Percentiles rank a stretch among this genome's conserved stretches.
Conservation (phyloP, 2,113 vertebrate species). For the Syrmaticus mikado region DNA sequence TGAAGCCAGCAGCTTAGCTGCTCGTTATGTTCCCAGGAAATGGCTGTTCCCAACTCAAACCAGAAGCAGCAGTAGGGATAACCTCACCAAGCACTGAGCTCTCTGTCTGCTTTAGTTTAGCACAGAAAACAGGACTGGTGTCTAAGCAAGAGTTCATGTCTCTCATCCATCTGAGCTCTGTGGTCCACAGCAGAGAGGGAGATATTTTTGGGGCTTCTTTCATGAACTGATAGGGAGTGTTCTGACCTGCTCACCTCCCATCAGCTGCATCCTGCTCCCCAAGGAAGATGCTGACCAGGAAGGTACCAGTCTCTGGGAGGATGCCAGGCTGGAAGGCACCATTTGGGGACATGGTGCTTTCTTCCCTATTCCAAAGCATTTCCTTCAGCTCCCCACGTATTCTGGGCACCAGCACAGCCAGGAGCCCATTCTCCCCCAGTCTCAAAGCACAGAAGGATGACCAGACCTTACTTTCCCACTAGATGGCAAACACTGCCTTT, state of each 20-base stretch:
- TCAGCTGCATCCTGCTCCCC: background rate
- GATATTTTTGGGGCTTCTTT: accelerated
- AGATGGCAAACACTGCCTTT: slow-evolving; percentile 60
- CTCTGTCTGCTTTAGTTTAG: background rate
- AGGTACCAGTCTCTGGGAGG: accelerated
- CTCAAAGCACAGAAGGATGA: background rate
- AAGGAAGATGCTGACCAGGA: background rate
- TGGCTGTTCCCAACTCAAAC: background rate
- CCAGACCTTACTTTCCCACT: slow-evolving; percentile 16
- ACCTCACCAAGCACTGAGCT: background rate
- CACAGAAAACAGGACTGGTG: background rate
- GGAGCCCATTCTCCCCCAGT: background rate
- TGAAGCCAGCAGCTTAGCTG: background rate
- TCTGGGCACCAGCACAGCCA: background rate
- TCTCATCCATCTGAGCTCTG: background rate
- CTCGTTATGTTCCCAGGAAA: background rate
- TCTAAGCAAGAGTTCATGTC: background rate
- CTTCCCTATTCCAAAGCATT: background rate
- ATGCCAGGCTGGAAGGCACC: background rate
- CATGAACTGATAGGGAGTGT: background rate
- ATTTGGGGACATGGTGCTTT: background rate
- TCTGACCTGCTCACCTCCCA: background rate
- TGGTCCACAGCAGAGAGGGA: background rate
- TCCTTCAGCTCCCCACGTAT: background rate
- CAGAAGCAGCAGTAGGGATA: background rate